Base-by-base conservation (phyloP, 2,888 invertebrate species). In the Callosobruchus maculatus region DNA sequence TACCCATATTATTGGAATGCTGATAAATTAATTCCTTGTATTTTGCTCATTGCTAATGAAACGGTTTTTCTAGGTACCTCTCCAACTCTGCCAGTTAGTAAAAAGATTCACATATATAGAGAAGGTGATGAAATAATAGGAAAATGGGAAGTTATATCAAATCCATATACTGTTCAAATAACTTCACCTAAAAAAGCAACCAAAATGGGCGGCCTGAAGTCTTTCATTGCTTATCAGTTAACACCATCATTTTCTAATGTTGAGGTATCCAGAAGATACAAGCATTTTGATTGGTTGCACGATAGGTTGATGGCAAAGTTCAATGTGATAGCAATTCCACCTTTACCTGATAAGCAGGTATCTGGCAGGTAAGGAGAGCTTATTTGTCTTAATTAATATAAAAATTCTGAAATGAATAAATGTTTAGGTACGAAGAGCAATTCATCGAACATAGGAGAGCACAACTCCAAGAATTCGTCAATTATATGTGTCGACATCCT, bases 241-340 rank as follows among this genome's bases (percentile, higher is more conserved):
- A 98, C 97, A 73, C 98, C 98, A 2, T 96, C 97, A 87, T 97
- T 97, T 85, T 97, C 95, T 85, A 95, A 95, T 84, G 94, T 97
- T 81, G 96, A 97, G 89, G 98, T 96, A 30, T 95, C 95, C 67
- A 91, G 99, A 78, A 91, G 99, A 80, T 99, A 98, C 88, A 99
- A 99, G 87, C 99, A 99, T 87, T 99, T 99, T 88, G 99, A 99
- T 89, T 99, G 99, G 99, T 88, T 99, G 73, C 98, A 98, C 87
- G 96, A 96, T 85, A 91, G 98, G 80, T 88, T 99, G 78, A 93
- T 94, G 82, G 96, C 96, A 80, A 99, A 99, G 88, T 99, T 96
- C 87, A 93, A 96, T 80, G 91, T 98, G 73, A 94, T 99, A 82
- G 97, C 98, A 1, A 95, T 99, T 82, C 99, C 99, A 74, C 98